phyloP scores from a whole-genome alignment of 2,797 vertebrate genomes.

The Hafferia zeledoni region DNA sequence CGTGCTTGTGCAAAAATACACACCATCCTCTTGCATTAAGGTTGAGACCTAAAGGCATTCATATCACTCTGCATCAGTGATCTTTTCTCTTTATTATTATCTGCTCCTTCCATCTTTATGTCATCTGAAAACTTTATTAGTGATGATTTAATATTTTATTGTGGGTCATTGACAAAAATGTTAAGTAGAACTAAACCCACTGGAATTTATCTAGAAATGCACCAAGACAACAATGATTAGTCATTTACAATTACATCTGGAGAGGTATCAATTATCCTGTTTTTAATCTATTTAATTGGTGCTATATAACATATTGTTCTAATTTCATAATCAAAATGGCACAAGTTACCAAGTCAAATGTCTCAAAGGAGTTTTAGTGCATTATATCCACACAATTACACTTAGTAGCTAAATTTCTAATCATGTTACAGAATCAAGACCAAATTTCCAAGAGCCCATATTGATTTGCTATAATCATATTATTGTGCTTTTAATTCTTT shows the following conservation, averaged over 20 bases:
- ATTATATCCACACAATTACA: not conserved
- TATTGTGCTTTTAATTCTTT: slow-evolving; percentile 1
- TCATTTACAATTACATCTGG: not conserved
- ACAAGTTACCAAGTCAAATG: slow-evolving; percentile 7
- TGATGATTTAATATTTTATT: slow-evolving; percentile 29
- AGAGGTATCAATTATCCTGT: not conserved
- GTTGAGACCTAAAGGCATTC: not conserved
- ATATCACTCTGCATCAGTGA: not conserved
- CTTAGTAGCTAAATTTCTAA: slow-evolving; percentile 24
- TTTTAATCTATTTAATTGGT: slow-evolving; percentile 38
- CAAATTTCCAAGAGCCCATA: slow-evolving; percentile 6
- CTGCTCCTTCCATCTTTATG: not conserved
- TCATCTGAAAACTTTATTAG: slow-evolving; percentile 22
- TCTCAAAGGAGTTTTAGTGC: slow-evolving; percentile 26
- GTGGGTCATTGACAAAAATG: not conserved
- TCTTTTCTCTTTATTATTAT: not conserved
- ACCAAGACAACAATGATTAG: not conserved
- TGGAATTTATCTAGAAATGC: not conserved
- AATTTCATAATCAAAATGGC: slow-evolving; percentile 41
- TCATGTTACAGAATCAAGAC: not conserved
- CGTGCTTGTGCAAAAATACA: not conserved
- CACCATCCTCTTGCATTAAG: not conserved
- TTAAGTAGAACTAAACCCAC: slow-evolving; percentile 3
- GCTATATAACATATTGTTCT: not conserved
- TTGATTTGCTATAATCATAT: slow-evolving; percentile 17